phyloP scores from a whole-genome alignment of 2,888 invertebrate genomes.

The Hemistola chrysoprasaria region DNA sequence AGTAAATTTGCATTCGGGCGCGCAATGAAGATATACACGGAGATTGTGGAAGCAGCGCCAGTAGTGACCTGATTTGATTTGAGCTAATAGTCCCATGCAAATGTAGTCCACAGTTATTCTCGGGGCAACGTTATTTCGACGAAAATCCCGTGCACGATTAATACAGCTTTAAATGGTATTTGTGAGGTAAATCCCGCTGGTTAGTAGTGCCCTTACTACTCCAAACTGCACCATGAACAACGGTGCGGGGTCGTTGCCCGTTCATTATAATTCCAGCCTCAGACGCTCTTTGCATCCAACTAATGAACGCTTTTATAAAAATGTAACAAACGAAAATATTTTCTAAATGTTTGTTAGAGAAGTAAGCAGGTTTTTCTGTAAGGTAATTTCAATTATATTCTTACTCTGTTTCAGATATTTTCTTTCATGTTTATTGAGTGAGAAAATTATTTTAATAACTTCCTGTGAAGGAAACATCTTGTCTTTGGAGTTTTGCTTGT shows the following conservation, averaged over 20 bases:
- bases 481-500: constrained; percentile 11
- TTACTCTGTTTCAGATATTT: constrained; percentile 1
- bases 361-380: too few relatives aligned
- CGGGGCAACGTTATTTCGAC: too few relatives aligned
- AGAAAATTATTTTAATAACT: constrained; percentile 22
- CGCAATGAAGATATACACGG: constrained; percentile 18
- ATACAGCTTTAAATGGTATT: too few relatives aligned
- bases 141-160: too few relatives aligned
- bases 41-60: constrained; percentile 13
- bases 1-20: constrained; percentile 28
- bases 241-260: constrained; percentile 11
- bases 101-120: too few relatives aligned
- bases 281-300: constrained; percentile 15
- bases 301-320: constrained; percentile 22
- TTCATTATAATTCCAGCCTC: constrained; percentile 23
- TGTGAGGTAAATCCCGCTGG: too few relatives aligned
- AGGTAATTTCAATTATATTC: too few relatives aligned
- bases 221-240: background rate
- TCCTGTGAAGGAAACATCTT: constrained; percentile 10
- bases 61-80: constrained; percentile 3
- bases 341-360: too few relatives aligned
- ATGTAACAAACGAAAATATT: constrained; percentile 12
- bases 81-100: background rate
- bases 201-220: background rate
- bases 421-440: constrained; percentile 12